Base-by-base conservation (phyloP, 2,797 vertebrate species). In the Setipinna tenuifilis region DNA sequence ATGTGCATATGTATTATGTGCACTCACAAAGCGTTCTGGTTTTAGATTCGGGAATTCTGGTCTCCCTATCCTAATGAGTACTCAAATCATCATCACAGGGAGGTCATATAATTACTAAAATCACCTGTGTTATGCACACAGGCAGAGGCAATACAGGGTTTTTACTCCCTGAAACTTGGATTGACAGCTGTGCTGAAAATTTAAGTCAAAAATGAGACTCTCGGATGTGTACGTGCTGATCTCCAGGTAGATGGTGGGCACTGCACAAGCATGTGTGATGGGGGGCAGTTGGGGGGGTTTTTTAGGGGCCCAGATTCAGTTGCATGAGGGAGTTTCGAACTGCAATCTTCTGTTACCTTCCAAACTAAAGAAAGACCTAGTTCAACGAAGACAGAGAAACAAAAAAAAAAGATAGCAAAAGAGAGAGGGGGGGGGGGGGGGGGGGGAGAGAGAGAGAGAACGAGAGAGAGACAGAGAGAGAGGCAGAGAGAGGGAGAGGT, bases 401-500 rank as follows among this genome's bases (percentile, higher is more conserved):
- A 23, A 21, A n/a, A 23, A 71, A 1, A 44, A 10, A 61, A 50
- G 46, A 82, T 44, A 57, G 11, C 48, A 11, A 50, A 1, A 82
- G 17, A 82, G n/a, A 54, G n/a, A 28, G 6, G 54, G 12, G 21
- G 25, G 61, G 82, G 54, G 61, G 54, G 41, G 28, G 41, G 28
- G 25, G 80, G 50, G 80, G n/a, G 81, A 82, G 23, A 82, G 23
- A 82, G 48, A 82, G 81, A 57, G 14, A 82, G 7, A 54, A 1
- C 54, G 19, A 82, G n/a, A 57, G 23, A 31, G 10, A 82, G 46
- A 28, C 3, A 54, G 57, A 50, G 21, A 19, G 48, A 92, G 92
- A 91, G 91, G 89, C 19, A 78, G 71, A 44, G 35, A 44, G 35
- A 41, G 28, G 31, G 31, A 41, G 35, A 78, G 71, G 71, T 44